A percentile compares a stretch with the other conserved stretches of the same genome.
Evolutionary conservation across 1,140 invertebrate genomes (phyloP).

Genomic region (Hormaphis cornu): DNA sequence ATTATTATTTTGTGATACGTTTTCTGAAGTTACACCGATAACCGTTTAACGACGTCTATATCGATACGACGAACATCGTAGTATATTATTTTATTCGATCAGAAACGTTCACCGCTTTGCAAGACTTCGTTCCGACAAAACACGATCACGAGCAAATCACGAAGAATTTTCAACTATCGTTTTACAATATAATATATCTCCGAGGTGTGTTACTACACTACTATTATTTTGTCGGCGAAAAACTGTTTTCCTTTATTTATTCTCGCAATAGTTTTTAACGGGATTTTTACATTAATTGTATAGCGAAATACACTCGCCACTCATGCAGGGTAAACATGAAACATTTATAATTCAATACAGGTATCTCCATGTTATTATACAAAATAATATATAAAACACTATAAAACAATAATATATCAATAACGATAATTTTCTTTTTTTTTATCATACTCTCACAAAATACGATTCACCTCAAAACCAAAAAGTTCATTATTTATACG

Average conservation of each 20-base stretch:
- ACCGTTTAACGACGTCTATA: no score
- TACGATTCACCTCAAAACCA: not conserved
- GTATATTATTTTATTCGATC: no score
- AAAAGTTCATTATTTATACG: conserved; percentile 12
- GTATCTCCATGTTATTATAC: conserved; percentile 1
- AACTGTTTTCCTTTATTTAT: no score
- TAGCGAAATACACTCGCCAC: conserved; percentile 27
- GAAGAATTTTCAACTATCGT: no score
- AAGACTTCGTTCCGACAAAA: no score
- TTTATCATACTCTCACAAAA: not conserved
- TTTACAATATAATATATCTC: no score
- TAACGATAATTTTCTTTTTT: not conserved
- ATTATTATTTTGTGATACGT: not conserved
- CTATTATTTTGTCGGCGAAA: not conserved
- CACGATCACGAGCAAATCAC: no score
- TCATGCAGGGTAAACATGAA: conserved; percentile 29
- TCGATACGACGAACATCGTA: no score
- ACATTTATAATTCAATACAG: conserved; percentile 25
- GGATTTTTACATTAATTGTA: not conserved
- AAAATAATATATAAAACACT: no score
- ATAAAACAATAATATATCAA: conserved; percentile 23
- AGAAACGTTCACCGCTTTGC: no score
- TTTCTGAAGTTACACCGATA: not conserved
- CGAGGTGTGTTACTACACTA: not conserved
- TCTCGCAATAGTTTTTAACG: not conserved